These are phyloP conservation scores for Drosophila lacicola DNA, from an alignment of 2,888 invertebrate species.

Conservation along the genomic window DNA sequence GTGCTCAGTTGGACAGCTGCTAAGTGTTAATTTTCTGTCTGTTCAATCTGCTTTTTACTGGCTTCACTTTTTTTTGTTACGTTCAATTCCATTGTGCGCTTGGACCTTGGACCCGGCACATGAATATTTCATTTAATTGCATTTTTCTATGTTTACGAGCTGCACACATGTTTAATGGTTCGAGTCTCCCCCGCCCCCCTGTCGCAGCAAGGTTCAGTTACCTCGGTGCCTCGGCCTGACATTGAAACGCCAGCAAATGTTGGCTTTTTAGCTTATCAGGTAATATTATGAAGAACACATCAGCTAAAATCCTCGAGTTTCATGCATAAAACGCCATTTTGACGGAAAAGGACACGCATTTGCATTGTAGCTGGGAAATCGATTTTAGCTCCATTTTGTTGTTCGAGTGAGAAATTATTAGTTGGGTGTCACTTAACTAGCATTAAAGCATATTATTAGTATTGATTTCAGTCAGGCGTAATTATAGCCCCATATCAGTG, in stretches of 20 bases:
- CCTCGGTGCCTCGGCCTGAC: constrained; percentile 62
- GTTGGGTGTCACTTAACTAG: constrained; percentile 1
- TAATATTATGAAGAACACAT: constrained; percentile 23
- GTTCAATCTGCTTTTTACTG: constrained; percentile 8
- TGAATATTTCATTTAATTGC: constrained; percentile 63
- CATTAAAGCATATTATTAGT: constrained; percentile 7
- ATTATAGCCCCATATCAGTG: too few species aligned
- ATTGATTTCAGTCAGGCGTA: constrained; percentile 37
- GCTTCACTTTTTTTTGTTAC: background rate
- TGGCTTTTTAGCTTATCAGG: constrained; percentile 48
- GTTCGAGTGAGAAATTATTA: constrained; percentile 9
- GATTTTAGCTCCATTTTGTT: constrained; percentile 24
- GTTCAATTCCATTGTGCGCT: constrained; percentile 38
- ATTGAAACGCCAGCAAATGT: constrained; percentile 62
- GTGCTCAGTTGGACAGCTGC: constrained; percentile 48
- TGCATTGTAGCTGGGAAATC: constrained; percentile 34
- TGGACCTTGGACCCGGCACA: constrained; percentile 45
- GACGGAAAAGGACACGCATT: constrained; percentile 52
- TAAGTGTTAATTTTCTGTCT: constrained; percentile 2
- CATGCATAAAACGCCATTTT: constrained; percentile 36
- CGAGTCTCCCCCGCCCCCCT: background rate
- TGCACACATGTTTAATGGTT: constrained; percentile 48
- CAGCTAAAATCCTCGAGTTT: constrained; percentile 31
- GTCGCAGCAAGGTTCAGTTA: constrained; percentile 61
- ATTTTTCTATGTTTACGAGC: constrained; percentile 55